A percentile compares a stretch with the other conserved stretches of the same genome.
Evolutionary conservation across 2,888 invertebrate species (phyloP).

Genomic region (Xestia ashworthii): DNA sequence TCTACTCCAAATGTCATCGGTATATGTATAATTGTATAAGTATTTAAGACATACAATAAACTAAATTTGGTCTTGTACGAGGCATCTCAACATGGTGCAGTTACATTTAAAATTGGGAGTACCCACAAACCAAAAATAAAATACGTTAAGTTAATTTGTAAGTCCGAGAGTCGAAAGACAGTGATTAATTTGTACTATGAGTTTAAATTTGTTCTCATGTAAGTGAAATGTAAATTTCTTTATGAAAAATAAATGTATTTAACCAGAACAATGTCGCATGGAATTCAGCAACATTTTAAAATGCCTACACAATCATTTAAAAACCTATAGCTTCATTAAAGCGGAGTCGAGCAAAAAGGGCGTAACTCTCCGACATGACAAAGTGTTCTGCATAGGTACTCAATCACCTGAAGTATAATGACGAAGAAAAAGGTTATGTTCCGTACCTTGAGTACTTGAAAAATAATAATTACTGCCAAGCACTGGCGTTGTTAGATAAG

Average conservation of each 20-base stretch:
- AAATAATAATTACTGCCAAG: conserved; percentile 67
- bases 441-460: conserved; percentile 54
- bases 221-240: no score
- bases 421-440: conserved; percentile 64
- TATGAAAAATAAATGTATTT: no score
- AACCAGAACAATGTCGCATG: background rate
- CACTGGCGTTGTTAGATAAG: conserved; percentile 64
- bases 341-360: conserved; percentile 4
- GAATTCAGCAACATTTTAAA: conserved; percentile 13
- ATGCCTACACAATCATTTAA: conserved; percentile 19
- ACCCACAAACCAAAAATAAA: no score
- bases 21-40: no score
- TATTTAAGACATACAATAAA: no score
- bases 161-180: no score
- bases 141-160: no score
- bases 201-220: no score
- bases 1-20: no score
- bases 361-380: conserved; percentile 41
- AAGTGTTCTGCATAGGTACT: conserved; percentile 49
- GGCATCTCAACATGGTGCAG: no score
- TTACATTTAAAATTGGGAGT: background rate
- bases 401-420: conserved; percentile 63
- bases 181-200: no score
- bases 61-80: no score
- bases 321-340: conserved; percentile 55